Conservation (phyloP, 1,140 invertebrate genomes). For the Diploscapter pachys region DNA sequence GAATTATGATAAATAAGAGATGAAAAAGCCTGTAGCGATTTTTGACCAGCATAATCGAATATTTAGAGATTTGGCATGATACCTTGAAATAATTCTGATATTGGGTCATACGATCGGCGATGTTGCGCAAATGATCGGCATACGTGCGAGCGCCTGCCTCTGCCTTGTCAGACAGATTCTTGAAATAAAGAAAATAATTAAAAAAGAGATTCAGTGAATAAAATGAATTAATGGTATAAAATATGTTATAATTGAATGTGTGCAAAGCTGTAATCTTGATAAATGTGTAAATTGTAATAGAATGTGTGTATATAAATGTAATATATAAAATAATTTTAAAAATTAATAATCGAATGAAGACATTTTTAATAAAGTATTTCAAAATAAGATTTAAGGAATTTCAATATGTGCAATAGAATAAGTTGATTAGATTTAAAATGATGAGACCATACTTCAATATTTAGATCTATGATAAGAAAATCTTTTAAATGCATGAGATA, state of each 20-base stretch:
- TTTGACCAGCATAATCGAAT: not conserved
- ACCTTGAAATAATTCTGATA: constrained; percentile 92
- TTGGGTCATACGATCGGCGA: constrained; percentile 90
- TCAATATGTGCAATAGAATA: too few species aligned
- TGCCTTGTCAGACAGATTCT: constrained; percentile 79
- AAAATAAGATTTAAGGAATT: not conserved
- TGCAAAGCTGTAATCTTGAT: not conserved
- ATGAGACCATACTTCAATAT: too few species aligned
- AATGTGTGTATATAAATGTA: not conserved
- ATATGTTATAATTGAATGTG: not conserved
- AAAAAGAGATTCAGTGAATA: not conserved
- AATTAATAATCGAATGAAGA: not conserved
- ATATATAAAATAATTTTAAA: not conserved
- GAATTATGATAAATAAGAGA: too few species aligned
- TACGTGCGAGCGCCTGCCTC: constrained; percentile 80
- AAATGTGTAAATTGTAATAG: not conserved
- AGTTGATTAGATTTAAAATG: too few species aligned
- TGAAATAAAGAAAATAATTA: constrained; percentile 48
- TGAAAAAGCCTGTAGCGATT: too few species aligned
- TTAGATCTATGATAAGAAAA: too few species aligned
- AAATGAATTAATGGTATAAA: not conserved
- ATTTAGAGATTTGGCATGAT: constrained; percentile 5
- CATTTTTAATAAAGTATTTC: not conserved
- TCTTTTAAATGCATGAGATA: too few species aligned
- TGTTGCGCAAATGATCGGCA: constrained; percentile 82